Base-by-base conservation (phyloP, 2,888 invertebrate species). In the Hesperia comma region DNA sequence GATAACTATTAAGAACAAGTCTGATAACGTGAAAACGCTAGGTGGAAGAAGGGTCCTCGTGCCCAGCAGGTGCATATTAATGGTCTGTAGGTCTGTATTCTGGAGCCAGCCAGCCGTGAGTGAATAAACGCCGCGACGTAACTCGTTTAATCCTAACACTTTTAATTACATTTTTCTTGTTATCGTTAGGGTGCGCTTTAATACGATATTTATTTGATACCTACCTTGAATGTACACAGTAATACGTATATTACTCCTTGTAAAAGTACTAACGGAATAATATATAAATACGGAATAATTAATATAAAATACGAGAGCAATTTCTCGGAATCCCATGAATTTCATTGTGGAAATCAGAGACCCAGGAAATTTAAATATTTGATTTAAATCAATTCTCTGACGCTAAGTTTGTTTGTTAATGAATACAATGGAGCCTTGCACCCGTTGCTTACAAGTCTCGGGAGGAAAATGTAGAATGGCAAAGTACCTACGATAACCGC, bases 281-380 rank as follows among this genome's bases (percentile, higher is more conserved):
- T n/a, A n/a, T n/a, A n/a, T n/a, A n/a, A n/a, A n/a, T n/a, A n/a
- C n/a, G 26, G 37, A 37, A 12, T 2, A 37, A 37, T 37, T 37
- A 12, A 8, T 12, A 26, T n/a, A 58, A 15, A 46, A n/a, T n/a
- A n/a, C n/a, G n/a, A 46, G 46, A 46, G 26, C 46, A 32, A 10
- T 19, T 19, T 21, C 10, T 17, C 37, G 49, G 33, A 49, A 61
- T 51, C 51, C 49, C 14, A 49, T 37, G 49, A 51, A 61, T 61
- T 43, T 17, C 61, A 61, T 61, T 61, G 61, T 51, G 51, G 49
- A 19, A 60, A 37, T 46, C 61, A 19, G 61, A 51, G 49, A 46
- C 49, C 33, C 19, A 51, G 49, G 51, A 61, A 61, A 61, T 51
- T 33, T 51, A 33, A 51, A 51, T 61, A 51, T 61, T 61, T 14